Evolutionary conservation across 2,113 vertebrate genomes (phyloP), one percentile per base, ranked within the genome.

Genomic region (Cettia cetti): DNA sequence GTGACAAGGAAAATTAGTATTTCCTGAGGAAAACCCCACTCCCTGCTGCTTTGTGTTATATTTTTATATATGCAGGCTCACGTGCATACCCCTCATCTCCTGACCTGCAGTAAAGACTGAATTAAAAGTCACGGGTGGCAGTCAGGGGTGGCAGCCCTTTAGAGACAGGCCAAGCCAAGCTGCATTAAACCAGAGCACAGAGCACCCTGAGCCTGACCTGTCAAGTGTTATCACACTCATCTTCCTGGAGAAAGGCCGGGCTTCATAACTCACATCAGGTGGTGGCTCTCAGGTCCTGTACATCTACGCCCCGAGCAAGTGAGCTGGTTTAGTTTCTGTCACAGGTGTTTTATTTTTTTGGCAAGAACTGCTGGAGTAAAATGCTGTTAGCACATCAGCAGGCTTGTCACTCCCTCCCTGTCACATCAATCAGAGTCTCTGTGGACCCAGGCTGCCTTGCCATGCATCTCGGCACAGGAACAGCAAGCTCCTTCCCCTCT

Each of bases 371-470:
- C 50, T 76, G 78, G 87, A 89, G 39, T 85, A 57, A 92, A 96
- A 86, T 49, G 53, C 82, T 85, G 75, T 81, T 93, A 93, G 61
- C 82, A 86, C 79, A 95, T 96, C 93, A 93, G 94, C 96, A 95
- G 74, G 86, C 89, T 93, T 89, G 76, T 96, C 95, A 86, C 70
- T 96, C 50, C 61, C 68, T 92, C 60, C 28, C 82, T 92, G 93
- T 86, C 88, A 81, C 94, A 97, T 95, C 92, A 82, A 94, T 97
- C 96, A 95, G 79, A 53, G 83, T 64, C 85, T 89, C 93, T 0
- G 0, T 39, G 65, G 82, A 82, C 26, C 20, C 16, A 2, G 82
- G 52, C 59, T 94, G 86, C 82, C 72, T 92, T 44, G 65, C 63
- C 13, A 2, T 50, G 63, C 7, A 1, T 80, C 91, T 91, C 14